Conservation (phyloP, 2,113 vertebrate species). For the Apodemus speciosus region DNA sequence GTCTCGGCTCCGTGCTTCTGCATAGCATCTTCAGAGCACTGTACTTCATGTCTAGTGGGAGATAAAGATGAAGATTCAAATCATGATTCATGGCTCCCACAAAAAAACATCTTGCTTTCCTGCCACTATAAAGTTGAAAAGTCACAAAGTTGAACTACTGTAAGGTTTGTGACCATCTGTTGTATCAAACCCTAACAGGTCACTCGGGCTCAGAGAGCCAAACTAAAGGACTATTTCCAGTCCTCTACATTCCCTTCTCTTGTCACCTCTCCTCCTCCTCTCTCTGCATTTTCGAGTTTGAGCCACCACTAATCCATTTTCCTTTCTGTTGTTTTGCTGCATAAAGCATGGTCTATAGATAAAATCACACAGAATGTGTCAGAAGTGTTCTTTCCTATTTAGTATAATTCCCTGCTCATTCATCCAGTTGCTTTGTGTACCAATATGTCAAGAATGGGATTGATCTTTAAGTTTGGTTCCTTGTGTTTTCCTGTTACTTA, state of each 20-base stretch:
- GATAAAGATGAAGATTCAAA: background rate
- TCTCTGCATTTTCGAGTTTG: background rate
- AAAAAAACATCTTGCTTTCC: background rate
- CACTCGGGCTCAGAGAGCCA: background rate
- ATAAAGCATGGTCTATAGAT: background rate
- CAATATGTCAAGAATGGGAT: background rate
- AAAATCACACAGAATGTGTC: background rate
- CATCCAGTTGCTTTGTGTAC: background rate
- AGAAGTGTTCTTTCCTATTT: background rate
- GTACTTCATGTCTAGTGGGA: background rate
- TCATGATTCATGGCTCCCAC: background rate
- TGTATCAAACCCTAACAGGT: background rate
- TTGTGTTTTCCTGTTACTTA: background rate
- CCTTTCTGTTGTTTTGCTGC: background rate
- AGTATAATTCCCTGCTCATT: background rate
- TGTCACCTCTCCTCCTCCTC: no score
- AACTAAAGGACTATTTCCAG: background rate
- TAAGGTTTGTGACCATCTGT: background rate
- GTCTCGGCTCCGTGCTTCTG: fast-evolving
- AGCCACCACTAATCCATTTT: background rate
- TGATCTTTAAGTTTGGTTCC: background rate
- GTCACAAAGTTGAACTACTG: background rate
- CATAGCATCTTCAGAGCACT: background rate
- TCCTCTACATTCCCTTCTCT: no score
- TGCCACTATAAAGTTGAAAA: background rate